Evolutionary conservation across 2,113 vertebrate genomes (phyloP), one percentile per base, ranked within the genome.

Genomic region (Ageneiosus marmoratus): DNA sequence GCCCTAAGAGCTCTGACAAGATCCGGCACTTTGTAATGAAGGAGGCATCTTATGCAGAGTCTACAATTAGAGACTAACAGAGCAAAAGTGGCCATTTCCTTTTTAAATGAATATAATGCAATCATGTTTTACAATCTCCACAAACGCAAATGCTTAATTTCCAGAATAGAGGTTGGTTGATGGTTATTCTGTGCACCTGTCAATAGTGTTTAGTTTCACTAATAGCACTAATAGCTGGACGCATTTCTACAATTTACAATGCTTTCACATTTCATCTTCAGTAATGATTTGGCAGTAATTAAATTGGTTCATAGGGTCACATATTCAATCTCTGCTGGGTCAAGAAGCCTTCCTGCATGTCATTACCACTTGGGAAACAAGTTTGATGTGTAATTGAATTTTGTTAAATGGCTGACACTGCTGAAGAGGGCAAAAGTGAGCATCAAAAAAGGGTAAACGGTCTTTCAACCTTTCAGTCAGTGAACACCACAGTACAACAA

Each of bases 21-120:
- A 85, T 87, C 62, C 48, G 77, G 76, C 74, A 53, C 37, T 69
- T 73, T 75, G 79, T 81, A 78, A 80, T 58, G 27, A 79, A 80
- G 67, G 75, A 79, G 67, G 65, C 50, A 72, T 56, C 41, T 85
- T 83, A 76, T 80, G 32, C 63, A 78, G 32, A 82, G 86, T 62
- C 70, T 87, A 79, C 81, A 83, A 85, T 87, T 85, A 85, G 69
- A 77, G 51, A 60, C 55, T 62, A 60, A 87, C 74, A 82, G 58
- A 79, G 41, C 50, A 63, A 84, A 58, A 84, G 74, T 75, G 75
- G 80, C 56, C 75, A 80, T 80, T 85, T 85, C 51, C 76, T 62
- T 37, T 67, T n/a, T 7, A 56, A 87, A 87, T 77, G 72, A 83
- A 82, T 82, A 58, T 83, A 80, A 87, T 85, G 70, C 67, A 80